phyloP scores from a whole-genome alignment of 2,888 invertebrate genomes.

The Ceratothoa steindachneri region DNA sequence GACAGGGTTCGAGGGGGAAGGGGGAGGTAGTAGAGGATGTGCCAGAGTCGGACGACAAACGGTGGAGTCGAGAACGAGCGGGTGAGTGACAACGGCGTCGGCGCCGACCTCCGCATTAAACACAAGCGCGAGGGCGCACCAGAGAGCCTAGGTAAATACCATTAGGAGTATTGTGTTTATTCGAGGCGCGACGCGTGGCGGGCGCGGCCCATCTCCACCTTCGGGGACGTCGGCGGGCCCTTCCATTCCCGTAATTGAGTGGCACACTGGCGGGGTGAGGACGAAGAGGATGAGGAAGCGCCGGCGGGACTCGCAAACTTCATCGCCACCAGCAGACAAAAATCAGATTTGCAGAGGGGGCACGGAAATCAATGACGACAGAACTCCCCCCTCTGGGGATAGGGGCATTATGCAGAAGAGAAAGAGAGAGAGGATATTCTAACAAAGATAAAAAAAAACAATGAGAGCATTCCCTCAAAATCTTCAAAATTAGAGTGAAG shows the following conservation, averaged over 20 bases:
- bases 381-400: no score
- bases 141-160: conserved; percentile 34
- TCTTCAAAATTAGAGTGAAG: no score
- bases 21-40: background rate
- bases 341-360: background rate
- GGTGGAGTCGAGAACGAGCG: background rate
- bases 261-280: background rate
- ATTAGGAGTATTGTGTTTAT: conserved; percentile 47
- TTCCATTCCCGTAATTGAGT: background rate
- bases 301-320: background rate
- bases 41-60: background rate
- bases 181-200: conserved; percentile 20
- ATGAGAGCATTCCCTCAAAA: no score
- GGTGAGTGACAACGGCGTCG: background rate
- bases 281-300: no score
- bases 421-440: background rate
- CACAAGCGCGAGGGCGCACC: background rate
- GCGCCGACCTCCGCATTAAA: conserved; percentile 4
- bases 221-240: background rate
- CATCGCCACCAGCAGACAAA: conserved; percentile 1
- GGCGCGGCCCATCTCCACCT: background rate
- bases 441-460: no score
- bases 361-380: background rate
- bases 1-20: no score
- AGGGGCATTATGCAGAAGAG: background rate